Percentiles rank a stretch among this genome's conserved stretches.
These are phyloP conservation scores for Cheilosia vulpina DNA, from an alignment of 2,888 invertebrate species.

Conservation along the genomic window DNA sequence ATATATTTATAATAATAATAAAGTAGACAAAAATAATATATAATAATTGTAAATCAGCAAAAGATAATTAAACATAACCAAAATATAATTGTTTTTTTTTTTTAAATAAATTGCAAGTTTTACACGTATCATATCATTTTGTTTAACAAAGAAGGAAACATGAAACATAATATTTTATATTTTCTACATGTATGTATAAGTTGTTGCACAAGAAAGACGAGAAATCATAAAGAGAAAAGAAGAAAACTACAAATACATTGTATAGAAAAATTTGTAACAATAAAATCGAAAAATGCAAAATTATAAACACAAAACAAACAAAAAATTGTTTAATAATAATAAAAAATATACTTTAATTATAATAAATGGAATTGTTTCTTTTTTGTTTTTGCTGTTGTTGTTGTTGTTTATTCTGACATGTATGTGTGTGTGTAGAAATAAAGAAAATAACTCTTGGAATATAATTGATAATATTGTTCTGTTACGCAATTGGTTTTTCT, in stretches of 20 bases:
- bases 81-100: slow-evolving; percentile 7
- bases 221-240: slow-evolving; percentile 29
- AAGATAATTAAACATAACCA: slow-evolving; percentile 35
- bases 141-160: slow-evolving; percentile 29
- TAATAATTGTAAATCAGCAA: slow-evolving; percentile 12
- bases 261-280: slow-evolving; percentile 15
- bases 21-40: slow-evolving; percentile 35
- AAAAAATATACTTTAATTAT: slow-evolving; percentile 72
- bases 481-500: slow-evolving; percentile 58
- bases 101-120: slow-evolving; percentile 7
- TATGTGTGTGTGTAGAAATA: slow-evolving; percentile 34
- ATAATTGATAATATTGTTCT: slow-evolving; percentile 71
- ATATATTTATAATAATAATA: slow-evolving; percentile 37
- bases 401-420: slow-evolving; percentile 51
- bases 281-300: slow-evolving; percentile 29
- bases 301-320: slow-evolving; percentile 56
- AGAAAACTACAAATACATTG: slow-evolving; percentile 38
- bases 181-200: not conserved
- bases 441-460: slow-evolving; percentile 73
- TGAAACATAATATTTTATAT: slow-evolving; percentile 16
- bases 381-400: slow-evolving; percentile 51
- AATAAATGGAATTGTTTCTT: slow-evolving; percentile 72
- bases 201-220: slow-evolving; percentile 50
- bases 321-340: slow-evolving; percentile 52
- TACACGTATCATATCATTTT: slow-evolving; percentile 9